These are phyloP conservation scores for Bungarus multicinctus DNA, from an alignment of 2,113 vertebrate species.

Conservation along the genomic window DNA sequence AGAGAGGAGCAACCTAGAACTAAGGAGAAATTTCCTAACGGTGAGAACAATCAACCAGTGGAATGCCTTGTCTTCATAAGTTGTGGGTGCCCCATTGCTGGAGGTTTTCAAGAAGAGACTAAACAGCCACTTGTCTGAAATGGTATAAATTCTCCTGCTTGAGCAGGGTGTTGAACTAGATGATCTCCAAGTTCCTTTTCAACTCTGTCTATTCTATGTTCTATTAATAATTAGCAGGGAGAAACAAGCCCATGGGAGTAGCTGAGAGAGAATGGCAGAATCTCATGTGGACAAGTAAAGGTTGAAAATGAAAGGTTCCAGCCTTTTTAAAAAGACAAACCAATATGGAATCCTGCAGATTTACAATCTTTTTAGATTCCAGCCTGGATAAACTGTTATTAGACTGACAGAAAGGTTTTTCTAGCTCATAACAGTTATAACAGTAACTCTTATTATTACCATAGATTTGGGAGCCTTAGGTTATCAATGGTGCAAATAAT, in stretches of 20 bases:
- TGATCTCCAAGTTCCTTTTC: background rate
- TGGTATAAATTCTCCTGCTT: background rate
- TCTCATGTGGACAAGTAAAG: background rate
- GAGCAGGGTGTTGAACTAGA: background rate
- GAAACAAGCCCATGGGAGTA: background rate
- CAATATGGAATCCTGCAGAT: background rate
- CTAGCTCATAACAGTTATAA: background rate
- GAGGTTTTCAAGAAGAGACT: background rate
- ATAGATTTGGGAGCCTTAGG: background rate
- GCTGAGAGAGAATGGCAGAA: background rate
- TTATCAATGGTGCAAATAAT: background rate
- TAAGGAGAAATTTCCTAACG: background rate
- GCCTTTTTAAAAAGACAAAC: background rate
- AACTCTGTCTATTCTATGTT: background rate
- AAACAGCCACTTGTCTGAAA: background rate
- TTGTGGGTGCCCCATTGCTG: background rate
- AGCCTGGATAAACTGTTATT: background rate
- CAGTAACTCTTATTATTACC: background rate
- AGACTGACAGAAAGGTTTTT: background rate
- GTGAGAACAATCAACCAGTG: background rate
- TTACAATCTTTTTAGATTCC: background rate
- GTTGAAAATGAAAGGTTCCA: background rate
- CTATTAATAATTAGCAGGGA: background rate
- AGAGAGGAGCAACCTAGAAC: background rate
- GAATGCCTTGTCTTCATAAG: background rate